Evolutionary conservation across 1,140 invertebrate genomes (phyloP), one percentile per base, ranked within the genome.

Genomic region (Dreissena rostriformis): DNA sequence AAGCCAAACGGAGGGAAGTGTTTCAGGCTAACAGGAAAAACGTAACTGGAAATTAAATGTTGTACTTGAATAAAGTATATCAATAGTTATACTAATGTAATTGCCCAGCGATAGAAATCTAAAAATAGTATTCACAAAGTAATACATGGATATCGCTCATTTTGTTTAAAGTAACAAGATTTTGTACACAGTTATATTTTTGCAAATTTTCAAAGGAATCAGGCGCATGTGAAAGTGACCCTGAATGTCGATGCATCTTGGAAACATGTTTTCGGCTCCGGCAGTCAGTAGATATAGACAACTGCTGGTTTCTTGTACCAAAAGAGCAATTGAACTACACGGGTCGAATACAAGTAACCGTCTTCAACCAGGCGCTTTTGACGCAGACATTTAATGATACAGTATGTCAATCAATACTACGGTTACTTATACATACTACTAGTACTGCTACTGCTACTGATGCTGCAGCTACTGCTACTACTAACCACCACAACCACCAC

Each of bases 351-450:
- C 29, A 39, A n/a, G 71, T 83, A 11, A 57, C 11, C 29, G 72
- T 68, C 1, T 83, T 68, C 61, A 83, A 83, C 63, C 81, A 83
- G 49, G 81, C 81, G 8, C 52, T 83, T 26, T 63, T 83, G 2
- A 26, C 53, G 22, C 19, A 51, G 22, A 52, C 15, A 15, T 72
- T 73, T n/a, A 63, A 68, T 17, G 1, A 22, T 19, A 78, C 28
- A n/a, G 75, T 71, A 67, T 26, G 28, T 4, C 28, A 76, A 67
- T 49, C 39, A 65, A 68, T 63, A 63, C 68, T 72, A 57, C 70
- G 1, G 24, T 39, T 82, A 39, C 55, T 68, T 7, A 4, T 26
- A 19, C n/a, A 14, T 49, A 73, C 51, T 51, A n/a, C 22, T 5
- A 67, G 39, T 53, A 82, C 52, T 39, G 26, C 51, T 28, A 76